These are phyloP conservation scores for Drosophila phalerata DNA, from an alignment of 2,888 invertebrate species.

Conservation along the genomic window DNA sequence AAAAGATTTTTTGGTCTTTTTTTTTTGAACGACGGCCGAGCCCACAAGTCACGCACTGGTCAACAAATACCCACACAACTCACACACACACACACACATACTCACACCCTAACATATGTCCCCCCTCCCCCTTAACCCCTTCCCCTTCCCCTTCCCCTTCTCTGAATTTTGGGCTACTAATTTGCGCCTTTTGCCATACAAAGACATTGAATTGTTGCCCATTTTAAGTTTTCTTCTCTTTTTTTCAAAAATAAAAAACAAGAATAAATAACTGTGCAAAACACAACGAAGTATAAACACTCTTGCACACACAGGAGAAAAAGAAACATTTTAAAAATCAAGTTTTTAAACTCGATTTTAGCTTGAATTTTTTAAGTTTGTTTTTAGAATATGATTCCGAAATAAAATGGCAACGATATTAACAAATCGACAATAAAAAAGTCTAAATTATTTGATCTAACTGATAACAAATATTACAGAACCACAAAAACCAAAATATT, in stretches of 20 bases:
- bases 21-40: constrained; percentile 53
- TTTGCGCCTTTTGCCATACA: constrained; percentile 76
- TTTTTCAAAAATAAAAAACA: not conserved
- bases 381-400: no score
- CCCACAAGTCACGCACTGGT: constrained; percentile 75
- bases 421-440: no score
- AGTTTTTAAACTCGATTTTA: no score
- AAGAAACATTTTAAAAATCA: no score
- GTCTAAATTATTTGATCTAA: no score
- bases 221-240: constrained; percentile 21
- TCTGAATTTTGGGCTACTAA: constrained; percentile 41
- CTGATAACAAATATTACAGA: no score
- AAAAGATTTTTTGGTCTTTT: constrained; percentile 6
- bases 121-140: constrained; percentile 1
- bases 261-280: not conserved
- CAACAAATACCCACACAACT: constrained; percentile 52
- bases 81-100: constrained; percentile 36
- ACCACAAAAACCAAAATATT: no score
- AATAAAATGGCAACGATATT: no score
- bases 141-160: not conserved
- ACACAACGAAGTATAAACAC: constrained; percentile 4
- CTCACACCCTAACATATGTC: constrained; percentile 22
- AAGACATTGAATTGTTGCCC: constrained; percentile 72
- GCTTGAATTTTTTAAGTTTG: no score
- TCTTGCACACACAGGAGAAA: no score